Percentiles rank a stretch among this genome's conserved stretches.
These are phyloP conservation scores for Onychomys arenicola DNA, from an alignment of 2,797 vertebrate species.

Conservation along the genomic window DNA sequence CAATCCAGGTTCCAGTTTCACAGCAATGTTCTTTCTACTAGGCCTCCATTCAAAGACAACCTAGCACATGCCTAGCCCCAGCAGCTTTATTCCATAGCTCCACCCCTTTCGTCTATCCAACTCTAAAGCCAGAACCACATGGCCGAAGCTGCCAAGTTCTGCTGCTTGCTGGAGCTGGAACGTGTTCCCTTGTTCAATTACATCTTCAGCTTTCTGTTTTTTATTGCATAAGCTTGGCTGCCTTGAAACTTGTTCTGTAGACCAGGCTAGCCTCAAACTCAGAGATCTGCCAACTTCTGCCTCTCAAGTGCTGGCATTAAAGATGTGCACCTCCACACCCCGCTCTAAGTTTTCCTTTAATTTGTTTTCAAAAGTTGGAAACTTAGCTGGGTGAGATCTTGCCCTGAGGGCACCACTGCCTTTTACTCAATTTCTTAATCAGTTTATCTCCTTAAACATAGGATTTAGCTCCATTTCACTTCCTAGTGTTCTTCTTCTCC, in stretches of 20 bases:
- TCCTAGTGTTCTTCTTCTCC: too few relatives aligned
- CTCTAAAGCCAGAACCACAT: neutral
- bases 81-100: neutral
- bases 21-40: neutral
- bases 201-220: neutral
- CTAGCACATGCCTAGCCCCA: neutral
- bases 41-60: neutral
- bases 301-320: neutral
- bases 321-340: neutral
- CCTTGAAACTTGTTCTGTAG: neutral
- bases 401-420: too few relatives aligned
- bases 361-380: too few relatives aligned
- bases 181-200: neutral
- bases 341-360: too few relatives aligned
- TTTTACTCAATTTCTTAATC: too few relatives aligned
- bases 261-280: neutral
- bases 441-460: too few relatives aligned
- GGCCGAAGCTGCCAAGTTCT: neutral
- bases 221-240: neutral
- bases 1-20: neutral
- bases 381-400: too few relatives aligned
- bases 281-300: neutral
- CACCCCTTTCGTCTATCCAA: neutral
- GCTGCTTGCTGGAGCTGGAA: neutral
- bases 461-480: too few relatives aligned